Percentiles rank a stretch among this genome's conserved stretches.
phyloP scores from a whole-genome alignment of 2,888 invertebrate species.

The Argyra leucocephala region DNA sequence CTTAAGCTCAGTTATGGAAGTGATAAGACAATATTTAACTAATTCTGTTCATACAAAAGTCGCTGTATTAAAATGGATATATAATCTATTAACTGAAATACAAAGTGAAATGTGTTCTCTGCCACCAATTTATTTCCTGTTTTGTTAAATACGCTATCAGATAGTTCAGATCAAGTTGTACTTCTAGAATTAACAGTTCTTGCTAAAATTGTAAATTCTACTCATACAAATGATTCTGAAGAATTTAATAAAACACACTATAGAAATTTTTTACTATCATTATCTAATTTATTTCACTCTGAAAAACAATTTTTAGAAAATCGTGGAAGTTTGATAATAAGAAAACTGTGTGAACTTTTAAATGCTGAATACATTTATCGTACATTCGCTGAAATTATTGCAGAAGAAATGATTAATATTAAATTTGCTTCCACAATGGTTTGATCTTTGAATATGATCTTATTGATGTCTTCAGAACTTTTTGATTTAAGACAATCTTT shows the following conservation, averaged over 20 bases:
- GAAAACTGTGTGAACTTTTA: slow-evolving; percentile 85
- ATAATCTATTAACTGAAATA: slow-evolving; percentile 79
- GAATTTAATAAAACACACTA: slow-evolving; percentile 52
- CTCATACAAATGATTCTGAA: slow-evolving; percentile 36
- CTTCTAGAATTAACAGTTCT: slow-evolving; percentile 86
- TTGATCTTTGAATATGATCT: slow-evolving; percentile 81
- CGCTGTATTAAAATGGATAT: slow-evolving; percentile 91
- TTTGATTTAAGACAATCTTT: slow-evolving; percentile 76
- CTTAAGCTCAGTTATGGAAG: slow-evolving; percentile 68
- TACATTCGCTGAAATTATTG: slow-evolving; percentile 73
- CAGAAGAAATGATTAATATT: slow-evolving; percentile 60
- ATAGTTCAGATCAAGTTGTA: slow-evolving; percentile 91
- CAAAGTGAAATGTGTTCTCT: slow-evolving; percentile 68
- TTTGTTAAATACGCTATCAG: slow-evolving; percentile 74
- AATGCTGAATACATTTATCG: slow-evolving; percentile 90
- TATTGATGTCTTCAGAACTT: slow-evolving; percentile 90
- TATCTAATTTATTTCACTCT: slow-evolving; percentile 74
- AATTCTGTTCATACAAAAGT: slow-evolving; percentile 89
- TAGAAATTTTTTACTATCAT: slow-evolving; percentile 76
- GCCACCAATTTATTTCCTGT: slow-evolving; percentile 66
- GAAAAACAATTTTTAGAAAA: slow-evolving; percentile 81
- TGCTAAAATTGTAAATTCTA: slow-evolving; percentile 57
- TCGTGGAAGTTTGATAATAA: slow-evolving; percentile 90
- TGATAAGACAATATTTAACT: slow-evolving; percentile 70
- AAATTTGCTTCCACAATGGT: slow-evolving; percentile 86